Conservation (phyloP, 2,797 vertebrate genomes). For the Falco naumanni region DNA sequence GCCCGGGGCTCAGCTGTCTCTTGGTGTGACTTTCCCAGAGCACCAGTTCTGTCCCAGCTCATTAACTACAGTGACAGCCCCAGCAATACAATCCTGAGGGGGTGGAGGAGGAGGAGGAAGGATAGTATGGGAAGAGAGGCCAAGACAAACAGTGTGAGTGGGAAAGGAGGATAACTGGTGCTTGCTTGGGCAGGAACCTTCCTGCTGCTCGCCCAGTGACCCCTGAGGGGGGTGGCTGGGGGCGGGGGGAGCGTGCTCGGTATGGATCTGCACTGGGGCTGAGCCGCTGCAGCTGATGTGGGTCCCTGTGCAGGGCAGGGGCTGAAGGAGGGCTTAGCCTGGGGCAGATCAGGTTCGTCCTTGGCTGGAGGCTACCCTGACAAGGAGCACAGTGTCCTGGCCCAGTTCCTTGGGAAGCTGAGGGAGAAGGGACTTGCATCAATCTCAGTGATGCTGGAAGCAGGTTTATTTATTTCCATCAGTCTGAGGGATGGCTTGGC, state of each 20-base stretch:
- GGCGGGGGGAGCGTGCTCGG: not conserved
- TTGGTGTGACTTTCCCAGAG: not conserved
- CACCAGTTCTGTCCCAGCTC: constrained; percentile 5
- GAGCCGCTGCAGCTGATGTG: not conserved
- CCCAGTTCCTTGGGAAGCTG: not conserved
- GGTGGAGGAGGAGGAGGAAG: not conserved
- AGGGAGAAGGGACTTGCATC: not conserved
- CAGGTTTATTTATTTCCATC: not conserved
- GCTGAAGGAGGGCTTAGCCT: not conserved
- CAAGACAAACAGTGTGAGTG: constrained; percentile 33
- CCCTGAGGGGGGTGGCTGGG: not conserved
- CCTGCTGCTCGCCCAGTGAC: not conserved
- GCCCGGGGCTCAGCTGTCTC: not conserved
- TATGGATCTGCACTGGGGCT: not conserved
- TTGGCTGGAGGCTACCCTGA: not conserved
- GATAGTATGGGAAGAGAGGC: constrained; percentile 5
- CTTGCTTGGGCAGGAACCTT: constrained; percentile 9
- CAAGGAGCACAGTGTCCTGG: not conserved
- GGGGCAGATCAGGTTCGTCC: not conserved
- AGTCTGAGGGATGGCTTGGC: not conserved
- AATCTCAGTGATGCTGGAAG: not conserved
- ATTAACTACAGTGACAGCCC: constrained; percentile 49
- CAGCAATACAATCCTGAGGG: constrained; percentile 6
- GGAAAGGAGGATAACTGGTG: not conserved
- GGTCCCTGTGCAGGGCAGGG: not conserved